Evolutionary conservation across 92 coral and sea anemone genomes (phyloP).

Genomic region (Pocillopora grandis): DNA sequence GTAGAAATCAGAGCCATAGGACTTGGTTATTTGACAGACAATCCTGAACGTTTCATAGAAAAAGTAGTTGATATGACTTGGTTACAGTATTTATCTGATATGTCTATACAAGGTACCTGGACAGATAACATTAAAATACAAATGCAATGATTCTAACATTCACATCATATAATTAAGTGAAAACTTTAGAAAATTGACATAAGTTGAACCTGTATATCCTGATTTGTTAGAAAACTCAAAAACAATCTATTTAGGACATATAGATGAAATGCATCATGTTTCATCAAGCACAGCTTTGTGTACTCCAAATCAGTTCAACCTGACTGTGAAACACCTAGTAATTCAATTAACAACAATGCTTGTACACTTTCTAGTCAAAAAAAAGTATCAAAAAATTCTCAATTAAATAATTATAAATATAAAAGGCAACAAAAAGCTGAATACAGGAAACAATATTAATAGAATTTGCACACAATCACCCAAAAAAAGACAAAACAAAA

Average conservation of each 20-base stretch:
- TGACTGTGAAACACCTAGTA: not conserved
- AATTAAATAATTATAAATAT: too few species aligned
- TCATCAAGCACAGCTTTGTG: constrained; percentile 30
- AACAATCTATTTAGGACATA: constrained; percentile 54
- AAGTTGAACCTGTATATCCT: constrained; percentile 33
- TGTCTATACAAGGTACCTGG: constrained; percentile 68
- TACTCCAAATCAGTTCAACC: constrained; percentile 14
- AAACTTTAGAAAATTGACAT: constrained; percentile 46
- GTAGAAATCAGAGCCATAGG: too few species aligned
- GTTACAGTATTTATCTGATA: constrained; percentile 8
- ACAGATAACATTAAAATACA: constrained; percentile 47
- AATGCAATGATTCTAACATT: constrained; percentile 53
- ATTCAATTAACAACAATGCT: constrained; percentile 29
- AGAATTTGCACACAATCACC: constrained; percentile 17
- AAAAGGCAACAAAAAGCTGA: too few species aligned
- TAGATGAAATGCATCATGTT: constrained; percentile 64
- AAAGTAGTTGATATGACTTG: constrained; percentile 23
- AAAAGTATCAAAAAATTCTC: too few species aligned
- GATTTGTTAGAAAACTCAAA: constrained; percentile 32
- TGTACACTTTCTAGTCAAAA: constrained; percentile 9
- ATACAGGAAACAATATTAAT: not conserved
- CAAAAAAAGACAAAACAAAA: not conserved
- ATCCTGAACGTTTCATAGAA: constrained; percentile 67
- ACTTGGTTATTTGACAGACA: constrained; percentile 33
- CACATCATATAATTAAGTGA: constrained; percentile 14